Evolutionary conservation across 2,113 vertebrate genomes (phyloP), one percentile per base, ranked within the genome.

Genomic region (Pristiophorus japonicus): DNA sequence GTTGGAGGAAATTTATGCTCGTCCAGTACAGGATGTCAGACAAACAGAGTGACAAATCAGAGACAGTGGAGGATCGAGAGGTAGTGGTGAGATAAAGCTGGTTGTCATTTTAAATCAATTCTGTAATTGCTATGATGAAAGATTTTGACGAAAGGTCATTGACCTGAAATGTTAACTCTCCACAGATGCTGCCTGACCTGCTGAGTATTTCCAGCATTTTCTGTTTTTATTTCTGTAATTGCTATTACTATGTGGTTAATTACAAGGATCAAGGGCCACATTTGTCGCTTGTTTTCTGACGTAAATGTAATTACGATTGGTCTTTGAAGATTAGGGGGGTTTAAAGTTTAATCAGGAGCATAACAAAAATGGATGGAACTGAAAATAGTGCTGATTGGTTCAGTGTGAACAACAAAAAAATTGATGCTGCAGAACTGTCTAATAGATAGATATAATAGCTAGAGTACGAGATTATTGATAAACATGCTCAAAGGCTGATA

Each of bases 221-320:
- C 51, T 51, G 51, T 51, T 51, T 51, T 51, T 51, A 51, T 51
- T 87, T 47, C 45, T 27, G 47, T 47, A 87, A 87, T 87, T 27
- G 45, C 47, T 51, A 27, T 87, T 87, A 30, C 84, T 30, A 55
- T 51, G 47, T 14, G 20, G 47, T 55, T 51, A 55, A 87, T 87
- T 51, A 51, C 84, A 51, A 55, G 51, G 84, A 87, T 87, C 84
- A 87, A 55, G 84, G 47, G 30, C 22, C 51, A 87, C 45, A 55
- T 87, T 87, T 87, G 84, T 87, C 7, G 22, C 24, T 51, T 30
- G 84, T 24, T 30, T 51, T 55, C 10, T 8, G 27, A 45, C 24
- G 7, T 87, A 87, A 87, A 87, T 87, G 84, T 87, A 87, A 87
- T 87, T 87, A 87, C 12, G 47, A 87, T 87, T 87, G 84, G 84